Percentiles rank a stretch among this genome's conserved stretches.
These are phyloP conservation scores for Harpagifer antarcticus DNA, from an alignment of 2,797 vertebrate genomes.

Conservation along the genomic window DNA sequence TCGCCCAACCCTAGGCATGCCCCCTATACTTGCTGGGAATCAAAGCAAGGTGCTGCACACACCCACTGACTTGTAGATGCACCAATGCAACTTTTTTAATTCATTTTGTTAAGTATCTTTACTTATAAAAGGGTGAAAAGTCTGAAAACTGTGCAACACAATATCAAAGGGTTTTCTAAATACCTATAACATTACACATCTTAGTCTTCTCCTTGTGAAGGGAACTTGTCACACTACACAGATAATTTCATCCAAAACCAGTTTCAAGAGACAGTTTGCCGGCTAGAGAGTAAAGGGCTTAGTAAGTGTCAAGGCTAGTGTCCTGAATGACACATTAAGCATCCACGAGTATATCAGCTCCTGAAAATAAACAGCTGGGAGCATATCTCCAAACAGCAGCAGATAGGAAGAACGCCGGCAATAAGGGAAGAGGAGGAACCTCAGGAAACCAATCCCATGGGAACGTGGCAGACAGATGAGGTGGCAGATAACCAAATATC, in stretches of 20 bases:
- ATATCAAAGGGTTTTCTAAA: background rate
- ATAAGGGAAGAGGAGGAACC: background rate
- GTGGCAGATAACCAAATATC: background rate
- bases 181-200: background rate
- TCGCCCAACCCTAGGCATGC: too few species aligned
- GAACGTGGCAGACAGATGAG: background rate
- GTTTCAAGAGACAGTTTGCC: background rate
- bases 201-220: background rate
- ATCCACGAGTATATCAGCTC: conserved; percentile 13
- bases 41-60: too few species aligned
- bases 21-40: too few species aligned
- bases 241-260: background rate
- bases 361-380: conserved; percentile 40
- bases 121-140: too few species aligned
- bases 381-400: conserved; percentile 13
- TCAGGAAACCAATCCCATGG: background rate
- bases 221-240: background rate
- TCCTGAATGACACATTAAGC: conserved; percentile 31
- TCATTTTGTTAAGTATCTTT: too few species aligned
- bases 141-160: too few species aligned
- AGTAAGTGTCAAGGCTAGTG: conserved; percentile 4
- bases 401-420: background rate
- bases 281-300: conserved; percentile 17
- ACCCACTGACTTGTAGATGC: too few species aligned
- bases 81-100: too few species aligned